Evolutionary conservation across 2,113 vertebrate species (phyloP), one percentile per base, ranked within the genome.

Genomic region (Lepisosteus osseus): DNA sequence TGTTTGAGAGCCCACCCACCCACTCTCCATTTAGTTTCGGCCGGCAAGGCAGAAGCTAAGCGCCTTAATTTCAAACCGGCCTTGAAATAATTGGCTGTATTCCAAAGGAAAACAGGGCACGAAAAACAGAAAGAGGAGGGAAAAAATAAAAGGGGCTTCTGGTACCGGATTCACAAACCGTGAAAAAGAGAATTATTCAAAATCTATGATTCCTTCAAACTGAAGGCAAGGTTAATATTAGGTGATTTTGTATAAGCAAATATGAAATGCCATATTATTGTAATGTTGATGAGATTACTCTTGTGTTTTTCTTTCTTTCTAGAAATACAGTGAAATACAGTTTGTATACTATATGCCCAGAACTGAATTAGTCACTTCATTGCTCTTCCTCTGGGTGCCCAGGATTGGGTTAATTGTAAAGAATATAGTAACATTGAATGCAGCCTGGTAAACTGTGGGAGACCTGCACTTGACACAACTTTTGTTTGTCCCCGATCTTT

Each of bases 1-100:
- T 51, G 47, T 51, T 51, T 51, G 11, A 7, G 29, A 65, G 62
- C 62, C 62, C 62, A 65, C 62, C 62, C 62, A 65, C 62, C 17
- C 62, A 65, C 62, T 43, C 3, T 41, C 62, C 62, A 65, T 65
- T 65, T 41, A 43, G 7, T 65, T 65, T 65, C 17, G 41, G n/a
- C 3, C 12, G 9, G 7, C 9, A 3, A 17, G 62, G 29, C 8
- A 51, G 9, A 9, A 51, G 62, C 3, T 43, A 41, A 43, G 41
- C 11, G 17, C 4, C 41, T 64, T 64, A n/a, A 64, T 64, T 64
- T 64, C 2, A 2, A 65, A 29, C n/a, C n/a, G 1, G 41, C 15
- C 41, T 65, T 65, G 17, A 65, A 65, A 40, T 3, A 29, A 65
- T 65, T 65, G 62, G 17, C 62, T 29, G 11, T 41, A 65, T 65